phyloP scores from a whole-genome alignment of 2,888 invertebrate species.

The Synanthedon formicaeformis region DNA sequence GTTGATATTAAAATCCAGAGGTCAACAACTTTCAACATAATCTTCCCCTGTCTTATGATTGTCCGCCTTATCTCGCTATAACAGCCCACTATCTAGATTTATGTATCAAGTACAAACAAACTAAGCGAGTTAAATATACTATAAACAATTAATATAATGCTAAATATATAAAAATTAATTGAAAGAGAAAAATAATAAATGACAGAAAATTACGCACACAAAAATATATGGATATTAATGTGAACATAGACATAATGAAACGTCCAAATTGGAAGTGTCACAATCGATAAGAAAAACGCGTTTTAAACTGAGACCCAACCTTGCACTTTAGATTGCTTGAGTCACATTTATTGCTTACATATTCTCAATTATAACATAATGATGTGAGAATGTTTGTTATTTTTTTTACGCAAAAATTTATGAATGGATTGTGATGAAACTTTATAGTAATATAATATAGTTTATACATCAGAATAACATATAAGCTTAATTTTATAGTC shows the following conservation, averaged over 20 bases:
- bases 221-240: constrained; percentile 17
- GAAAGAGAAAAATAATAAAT: constrained; percentile 21
- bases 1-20: too few species aligned
- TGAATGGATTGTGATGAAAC: too few species aligned
- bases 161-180: constrained; percentile 13
- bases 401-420: too few species aligned
- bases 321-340: too few species aligned
- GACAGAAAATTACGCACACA: constrained; percentile 36
- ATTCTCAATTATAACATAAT: too few species aligned
- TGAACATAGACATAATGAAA: neutral
- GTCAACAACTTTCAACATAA: too few species aligned
- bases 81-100: neutral
- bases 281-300: neutral
- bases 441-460: too few species aligned
- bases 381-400: too few species aligned
- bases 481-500: too few species aligned
- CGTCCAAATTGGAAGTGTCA: neutral
- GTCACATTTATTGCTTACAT: too few species aligned
- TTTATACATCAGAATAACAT: too few species aligned
- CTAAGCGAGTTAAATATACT: constrained; percentile 9
- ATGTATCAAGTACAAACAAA: constrained; percentile 8
- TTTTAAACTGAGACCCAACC: constrained; percentile 1
- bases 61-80: neutral
- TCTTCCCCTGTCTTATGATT: too few species aligned
- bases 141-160: constrained; percentile 9